Evolutionary conservation across 1,140 invertebrate species (phyloP), one percentile per base, ranked within the genome.

Genomic region (Drosophila lacteicornis): DNA sequence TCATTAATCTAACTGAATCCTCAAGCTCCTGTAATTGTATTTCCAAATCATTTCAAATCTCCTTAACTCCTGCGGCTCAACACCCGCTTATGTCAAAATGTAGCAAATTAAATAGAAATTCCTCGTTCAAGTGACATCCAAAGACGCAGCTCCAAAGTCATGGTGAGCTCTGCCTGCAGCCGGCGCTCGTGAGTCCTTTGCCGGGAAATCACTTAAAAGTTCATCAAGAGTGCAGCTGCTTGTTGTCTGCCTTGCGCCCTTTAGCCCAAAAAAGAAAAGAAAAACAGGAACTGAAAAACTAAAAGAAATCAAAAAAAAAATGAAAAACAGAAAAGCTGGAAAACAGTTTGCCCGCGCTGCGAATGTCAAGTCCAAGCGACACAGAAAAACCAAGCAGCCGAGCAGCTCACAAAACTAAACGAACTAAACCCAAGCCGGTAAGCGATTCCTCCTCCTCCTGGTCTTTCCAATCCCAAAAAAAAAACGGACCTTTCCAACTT

Each of bases 181-280:
- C 68, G 79, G 60, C 47, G 22, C n/a, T 45, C 36, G 61, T 51
- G 49, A 58, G 74, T 68, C 74, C 56, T 75, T 60, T 38, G 56
- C 56, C 50, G 78, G 77, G 58, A 71, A 86, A 86, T 86, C 82
- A 86, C 79, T 86, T 86, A 82, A 86, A 86, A 86, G 75, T 86
- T 86, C 75, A 79, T 78, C 69, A 85, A 73, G 79, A 79, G 50
- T 84, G 78, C 74, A 85, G 74, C 50, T 58, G 65, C 30, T 42
- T 62, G 60, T 12, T 60, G 55, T 33, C 51, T 53, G 46, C 25
- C 49, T 25, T 38, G 50, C 46, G 62, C n/a, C 67, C 40, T 66
- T 45, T 38, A 46, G 42, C 57, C 75, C 75, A 33, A 79, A 75
- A 79, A 79, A 66, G n/a, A 49, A 51, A 36, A 27, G 49, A 46